Base-by-base conservation (phyloP, 2,888 invertebrate species). In the Platycheirus rosarum region DNA sequence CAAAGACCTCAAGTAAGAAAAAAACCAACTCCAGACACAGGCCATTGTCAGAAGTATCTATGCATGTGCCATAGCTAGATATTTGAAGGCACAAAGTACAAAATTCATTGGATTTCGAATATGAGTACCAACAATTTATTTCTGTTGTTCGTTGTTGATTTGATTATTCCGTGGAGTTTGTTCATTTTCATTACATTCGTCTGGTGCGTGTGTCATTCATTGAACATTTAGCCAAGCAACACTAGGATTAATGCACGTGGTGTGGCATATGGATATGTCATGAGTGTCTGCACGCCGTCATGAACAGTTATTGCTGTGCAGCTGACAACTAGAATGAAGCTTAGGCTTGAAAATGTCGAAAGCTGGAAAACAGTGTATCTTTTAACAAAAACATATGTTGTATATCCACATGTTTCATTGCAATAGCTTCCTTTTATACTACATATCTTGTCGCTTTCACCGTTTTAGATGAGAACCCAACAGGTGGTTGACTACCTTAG, bases 231-330 rank as follows among this genome's bases (percentile, higher is more conserved):
- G 53, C 68, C 48, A 48, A 62, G 20, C 74, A 46, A 71, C 62
- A 63, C 53, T 68, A 37, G 46, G 35, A 57, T 49, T 55, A 69
- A 74, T 74, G 57, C 79, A 74, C 74, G 79, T 79, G 79, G 63
- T 68, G 68, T 75, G 68, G 74, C 74, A 79, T 79, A 79, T 79
- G 79, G 75, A 75, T 79, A 74, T 79, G 79, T 73, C 79, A 75
- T 75, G 68, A 79, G 79, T 63, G 78, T 63, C 55, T 74, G 63
- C 20, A n/a, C 42, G 51, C 23, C 46, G 14, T 32, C 20, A 20
- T 46, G 9, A 60, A 60, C 9, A 0, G 23, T 23, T 55, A 23
- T 40, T 37, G 13, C 16, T 1, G 16, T 20, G 57, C 18, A 14
- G 74, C 23, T 23, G 23, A 23, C n/a, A n/a, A n/a, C n/a, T n/a